Evolutionary conservation across 1,140 invertebrate genomes (phyloP), one percentile per base, ranked within the genome.

Genomic region (Melipona quadrifasciata): DNA sequence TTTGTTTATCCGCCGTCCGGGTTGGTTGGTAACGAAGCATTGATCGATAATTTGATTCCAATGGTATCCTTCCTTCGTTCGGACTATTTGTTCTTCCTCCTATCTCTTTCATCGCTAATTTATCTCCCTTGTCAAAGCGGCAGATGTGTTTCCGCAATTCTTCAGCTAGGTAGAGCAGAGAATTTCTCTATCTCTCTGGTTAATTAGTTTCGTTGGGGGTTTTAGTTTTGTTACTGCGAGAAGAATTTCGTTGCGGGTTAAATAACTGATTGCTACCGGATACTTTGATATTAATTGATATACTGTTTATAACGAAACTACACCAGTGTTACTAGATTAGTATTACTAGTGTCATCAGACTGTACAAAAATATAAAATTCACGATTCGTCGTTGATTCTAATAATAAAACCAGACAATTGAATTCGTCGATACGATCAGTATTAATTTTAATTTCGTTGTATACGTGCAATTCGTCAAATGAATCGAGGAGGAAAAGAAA

Each of bases 41-140:
- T 55, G 34, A 58, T 55, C 47, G 73, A 74, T 76, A 17, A 21
- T 72, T 67, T 17, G 65, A 11, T 65, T 31, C 11, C 34, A 11
- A 34, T 31, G 1, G 24, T 8, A 12, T 53, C n/a, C n/a, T 51
- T 3, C 16, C 24, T 17, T 14, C 58, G 19, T 21, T 24, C 51
- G n/a, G 24, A n/a, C 11, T 24, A 61, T 12, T 51, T 17, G 14
- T 67, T 51, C 31, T 17, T 21, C 31, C 14, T 17, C 10, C 2
- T 14, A 31, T 24, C 39, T 14, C 21, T 58, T 64, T 67, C 73
- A 61, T 88, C 77, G 14, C 84, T 83, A 85, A 89, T 86, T 86
- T 75, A 53, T 82, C 68, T 53, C 57, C 73, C n/a, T 76, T 74
- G 75, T 71, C 79, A 85, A 81, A 81, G n/a, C 73, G 68, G 31